Evolutionary conservation across 23 tunicate genomes (phyloP).

Genomic region (Corella eumyota): DNA sequence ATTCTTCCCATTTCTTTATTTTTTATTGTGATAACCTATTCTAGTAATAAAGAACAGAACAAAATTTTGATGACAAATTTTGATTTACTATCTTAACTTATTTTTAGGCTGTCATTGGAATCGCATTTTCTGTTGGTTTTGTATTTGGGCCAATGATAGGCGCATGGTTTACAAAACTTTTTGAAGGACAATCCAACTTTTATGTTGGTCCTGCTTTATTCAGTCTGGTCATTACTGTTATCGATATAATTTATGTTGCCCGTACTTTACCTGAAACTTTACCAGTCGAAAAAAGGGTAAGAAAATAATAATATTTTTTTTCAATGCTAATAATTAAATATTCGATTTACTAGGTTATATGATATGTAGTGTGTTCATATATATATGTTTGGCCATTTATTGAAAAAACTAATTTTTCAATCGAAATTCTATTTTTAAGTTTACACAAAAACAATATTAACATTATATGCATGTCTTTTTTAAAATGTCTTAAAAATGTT

Average conservation of each 20-base stretch:
- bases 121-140: constrained; percentile 88
- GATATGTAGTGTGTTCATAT: neutral
- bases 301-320: too few species aligned
- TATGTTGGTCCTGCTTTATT: constrained; percentile 68
- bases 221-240: constrained; percentile 39
- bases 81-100: too few species aligned
- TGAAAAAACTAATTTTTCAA: neutral
- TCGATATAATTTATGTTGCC: constrained; percentile 36
- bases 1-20: too few species aligned
- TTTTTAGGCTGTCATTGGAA: constrained; percentile 71
- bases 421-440: neutral
- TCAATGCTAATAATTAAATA: too few species aligned
- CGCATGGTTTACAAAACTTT: constrained; percentile 41
- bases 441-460: too few species aligned
- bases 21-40: too few species aligned
- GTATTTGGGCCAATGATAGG: constrained; percentile 85
- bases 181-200: constrained; percentile 19
- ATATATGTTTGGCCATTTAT: neutral
- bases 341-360: too few species aligned
- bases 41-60: too few species aligned
- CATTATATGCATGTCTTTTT: too few species aligned
- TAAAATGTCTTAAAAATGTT: too few species aligned
- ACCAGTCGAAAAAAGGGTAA: constrained; percentile 49
- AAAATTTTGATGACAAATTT: too few species aligned
- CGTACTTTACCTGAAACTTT: constrained; percentile 53